These are phyloP conservation scores for Boleophthalmus pectinirostris DNA, from an alignment of 2,113 vertebrate species.

Conservation along the genomic window DNA sequence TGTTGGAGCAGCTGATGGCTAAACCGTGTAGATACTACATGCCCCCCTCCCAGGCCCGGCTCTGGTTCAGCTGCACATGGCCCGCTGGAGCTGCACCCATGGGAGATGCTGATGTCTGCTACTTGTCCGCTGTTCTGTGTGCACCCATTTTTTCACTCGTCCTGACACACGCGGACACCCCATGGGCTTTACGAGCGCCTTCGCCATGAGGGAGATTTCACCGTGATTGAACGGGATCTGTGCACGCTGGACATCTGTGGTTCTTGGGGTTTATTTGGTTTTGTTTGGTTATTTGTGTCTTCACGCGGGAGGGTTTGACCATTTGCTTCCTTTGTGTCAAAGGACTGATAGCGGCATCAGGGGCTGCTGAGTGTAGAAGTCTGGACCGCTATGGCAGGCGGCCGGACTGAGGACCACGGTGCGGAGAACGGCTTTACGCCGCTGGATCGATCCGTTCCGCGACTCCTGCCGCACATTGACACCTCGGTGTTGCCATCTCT, in stretches of 20 bases:
- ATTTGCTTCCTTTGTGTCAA: conserved; percentile 63
- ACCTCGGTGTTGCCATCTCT: conserved; percentile 91
- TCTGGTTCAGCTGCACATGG: conserved; percentile 56
- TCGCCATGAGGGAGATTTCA: conserved; percentile 53
- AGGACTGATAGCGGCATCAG: conserved; percentile 42
- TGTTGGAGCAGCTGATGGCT: conserved; percentile 38
- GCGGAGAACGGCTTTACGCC: conserved; percentile 77
- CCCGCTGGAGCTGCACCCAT: conserved; percentile 44
- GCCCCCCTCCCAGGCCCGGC: conserved; percentile 25
- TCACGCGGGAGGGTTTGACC: conserved; percentile 38
- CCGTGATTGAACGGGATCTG: conserved; percentile 48
- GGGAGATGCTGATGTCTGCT: conserved; percentile 52
- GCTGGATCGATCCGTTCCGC: conserved; percentile 65
- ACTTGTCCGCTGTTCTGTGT: conserved; percentile 39
- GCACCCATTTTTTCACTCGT: conserved; percentile 33
- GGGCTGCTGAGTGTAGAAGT: conserved; percentile 46
- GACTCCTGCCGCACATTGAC: conserved; percentile 89
- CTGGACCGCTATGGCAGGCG: conserved; percentile 73
- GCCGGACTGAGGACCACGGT: conserved; percentile 69
- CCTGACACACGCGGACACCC: conserved; percentile 54
- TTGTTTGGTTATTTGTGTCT: conserved; percentile 25
- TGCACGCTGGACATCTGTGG: conserved; percentile 25
- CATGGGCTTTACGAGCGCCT: conserved; percentile 23
- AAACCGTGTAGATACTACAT: conserved; percentile 26
- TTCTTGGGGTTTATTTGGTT: conserved; percentile 9